Conservation (phyloP, 2,888 invertebrate species). For the Prenolepis imparis region DNA sequence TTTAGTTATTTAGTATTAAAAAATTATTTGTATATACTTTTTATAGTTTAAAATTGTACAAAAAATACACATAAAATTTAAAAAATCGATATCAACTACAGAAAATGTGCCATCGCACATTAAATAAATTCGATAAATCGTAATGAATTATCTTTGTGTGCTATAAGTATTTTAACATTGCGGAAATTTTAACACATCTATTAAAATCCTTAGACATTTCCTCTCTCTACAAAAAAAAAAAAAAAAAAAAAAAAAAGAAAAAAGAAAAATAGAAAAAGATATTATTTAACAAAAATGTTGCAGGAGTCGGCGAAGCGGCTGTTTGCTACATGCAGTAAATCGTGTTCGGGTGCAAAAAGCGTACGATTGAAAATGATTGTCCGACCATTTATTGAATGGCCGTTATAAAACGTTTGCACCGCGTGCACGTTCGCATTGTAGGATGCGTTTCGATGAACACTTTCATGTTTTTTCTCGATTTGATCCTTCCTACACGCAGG, state of each 20-base stretch:
- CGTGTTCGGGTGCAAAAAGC: constrained; percentile 6
- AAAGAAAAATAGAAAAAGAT: neutral
- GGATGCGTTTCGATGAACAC: constrained; percentile 50
- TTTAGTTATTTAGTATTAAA: neutral
- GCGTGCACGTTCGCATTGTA: constrained; percentile 9
- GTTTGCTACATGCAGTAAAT: constrained; percentile 29
- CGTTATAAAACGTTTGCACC: constrained; percentile 56
- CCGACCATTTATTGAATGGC: constrained; percentile 25
- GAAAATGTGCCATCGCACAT: neutral
- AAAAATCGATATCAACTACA: neutral
- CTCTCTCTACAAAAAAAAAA: neutral
- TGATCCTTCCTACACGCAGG: neutral
- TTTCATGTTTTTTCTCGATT: constrained; percentile 52
- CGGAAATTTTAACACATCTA: neutral
- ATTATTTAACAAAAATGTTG: constrained; percentile 24
- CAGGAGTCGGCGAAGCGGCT: neutral
- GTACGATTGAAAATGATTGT: constrained; percentile 53
- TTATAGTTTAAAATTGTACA: neutral
- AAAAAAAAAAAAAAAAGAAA: neutral
- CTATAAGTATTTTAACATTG: no score
- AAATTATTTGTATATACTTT: neutral
- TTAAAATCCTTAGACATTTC: neutral
- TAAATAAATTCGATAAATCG: neutral
- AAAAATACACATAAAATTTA: neutral
- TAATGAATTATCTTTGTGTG: neutral